A percentile compares a stretch with the other conserved stretches of the same genome.
Evolutionary conservation across 1,140 invertebrate genomes (phyloP).

Genomic region (Cyclargus thomasi): DNA sequence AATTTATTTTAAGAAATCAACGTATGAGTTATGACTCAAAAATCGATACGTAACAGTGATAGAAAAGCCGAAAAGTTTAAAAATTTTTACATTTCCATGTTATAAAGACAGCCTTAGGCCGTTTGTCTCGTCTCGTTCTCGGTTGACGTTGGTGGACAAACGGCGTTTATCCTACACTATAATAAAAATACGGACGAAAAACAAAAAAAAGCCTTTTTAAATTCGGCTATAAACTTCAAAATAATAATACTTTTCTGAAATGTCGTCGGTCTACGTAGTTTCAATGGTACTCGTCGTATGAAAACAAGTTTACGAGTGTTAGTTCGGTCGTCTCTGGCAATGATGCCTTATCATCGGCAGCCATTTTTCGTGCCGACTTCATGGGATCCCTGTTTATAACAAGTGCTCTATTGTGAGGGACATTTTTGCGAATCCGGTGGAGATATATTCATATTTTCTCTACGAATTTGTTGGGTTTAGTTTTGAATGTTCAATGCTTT

Average conservation of each 20-base stretch:
- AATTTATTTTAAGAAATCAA: too few relatives aligned
- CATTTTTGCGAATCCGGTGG: background rate
- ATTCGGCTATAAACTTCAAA: too few relatives aligned
- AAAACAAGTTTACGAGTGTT: constrained; percentile 54
- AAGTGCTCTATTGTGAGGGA: constrained; percentile 13
- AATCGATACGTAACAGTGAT: too few relatives aligned
- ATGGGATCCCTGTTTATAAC: constrained; percentile 23
- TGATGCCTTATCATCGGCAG: constrained; percentile 54
- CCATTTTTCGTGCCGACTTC: constrained; percentile 39
- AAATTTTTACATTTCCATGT: too few relatives aligned
- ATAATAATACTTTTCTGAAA: background rate
- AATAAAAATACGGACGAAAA: too few relatives aligned
- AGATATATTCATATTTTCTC: background rate
- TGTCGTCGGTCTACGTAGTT: constrained; percentile 34
- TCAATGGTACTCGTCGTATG: constrained; percentile 35
- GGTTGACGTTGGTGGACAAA: too few relatives aligned
- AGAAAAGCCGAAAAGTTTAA: too few relatives aligned
- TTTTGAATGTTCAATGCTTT: background rate
- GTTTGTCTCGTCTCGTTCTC: too few relatives aligned
- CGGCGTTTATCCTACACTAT: too few relatives aligned
- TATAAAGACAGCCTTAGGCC: too few relatives aligned
- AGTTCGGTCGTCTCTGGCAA: constrained; percentile 46
- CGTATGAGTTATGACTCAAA: too few relatives aligned
- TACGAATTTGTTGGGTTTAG: background rate
- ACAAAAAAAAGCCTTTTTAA: too few relatives aligned